Evolutionary conservation across 2,113 vertebrate genomes (phyloP).

Genomic region (Gobiocypris rarus): DNA sequence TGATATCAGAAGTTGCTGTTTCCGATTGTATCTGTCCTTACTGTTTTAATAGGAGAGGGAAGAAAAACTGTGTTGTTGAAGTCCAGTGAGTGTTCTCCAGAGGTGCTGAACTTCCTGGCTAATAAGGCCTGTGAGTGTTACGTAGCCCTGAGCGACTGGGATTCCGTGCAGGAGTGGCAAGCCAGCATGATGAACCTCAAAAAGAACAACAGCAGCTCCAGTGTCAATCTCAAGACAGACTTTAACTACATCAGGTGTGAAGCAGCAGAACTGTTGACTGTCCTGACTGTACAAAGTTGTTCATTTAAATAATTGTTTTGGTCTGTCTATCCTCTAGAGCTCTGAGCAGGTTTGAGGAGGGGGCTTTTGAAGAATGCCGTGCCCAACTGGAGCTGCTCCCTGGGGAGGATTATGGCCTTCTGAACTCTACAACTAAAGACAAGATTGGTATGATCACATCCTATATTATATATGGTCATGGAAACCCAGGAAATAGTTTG

Average conservation of each 20-base stretch:
- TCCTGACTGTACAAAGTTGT: slow-evolving; percentile 23
- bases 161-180: slow-evolving; percentile 95
- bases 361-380: slow-evolving; percentile 86
- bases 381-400: slow-evolving; percentile 92
- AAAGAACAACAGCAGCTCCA: slow-evolving; percentile 82
- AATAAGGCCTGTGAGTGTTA: slow-evolving; percentile 97
- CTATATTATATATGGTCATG: background rate
- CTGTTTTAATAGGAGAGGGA: slow-evolving; percentile 78
- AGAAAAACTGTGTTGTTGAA: slow-evolving; percentile 93
- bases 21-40: background rate
- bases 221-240: slow-evolving; percentile 89
- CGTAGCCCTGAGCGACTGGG: slow-evolving; percentile 90
- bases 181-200: slow-evolving; percentile 84
- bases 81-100: slow-evolving; percentile 87
- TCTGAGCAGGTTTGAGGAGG: slow-evolving; percentile 91
- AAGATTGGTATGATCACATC: slow-evolving; percentile 85
- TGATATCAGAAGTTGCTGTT: background rate
- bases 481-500: background rate
- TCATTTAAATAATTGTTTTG: background rate
- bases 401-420: slow-evolving; percentile 90
- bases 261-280: background rate
- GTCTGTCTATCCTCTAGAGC: slow-evolving; percentile 77
- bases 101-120: slow-evolving; percentile 92
- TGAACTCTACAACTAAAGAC: slow-evolving; percentile 85
- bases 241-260: slow-evolving; percentile 93